Evolutionary conservation across 2,888 invertebrate genomes (phyloP), one percentile per base, ranked within the genome.

Genomic region (Spatulosminthurus flaviceps): DNA sequence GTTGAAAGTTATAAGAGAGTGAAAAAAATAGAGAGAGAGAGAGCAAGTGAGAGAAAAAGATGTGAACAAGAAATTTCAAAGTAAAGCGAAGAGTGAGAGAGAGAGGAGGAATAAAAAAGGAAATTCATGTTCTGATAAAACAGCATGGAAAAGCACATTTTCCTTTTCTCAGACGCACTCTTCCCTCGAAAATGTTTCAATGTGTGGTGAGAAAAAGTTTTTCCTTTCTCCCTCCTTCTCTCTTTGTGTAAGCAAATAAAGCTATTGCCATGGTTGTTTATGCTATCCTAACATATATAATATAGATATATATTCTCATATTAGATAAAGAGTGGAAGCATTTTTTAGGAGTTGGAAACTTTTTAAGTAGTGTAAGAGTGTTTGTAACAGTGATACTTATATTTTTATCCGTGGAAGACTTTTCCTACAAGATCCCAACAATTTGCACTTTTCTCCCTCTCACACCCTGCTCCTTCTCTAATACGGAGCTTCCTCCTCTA

Each of bases 91-190:
- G 43, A n/a, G 61, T 16, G 67, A 16, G 70, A 34, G 51, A 26
- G 22, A 13, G 43, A n/a, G 61, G n/a, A 77, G 26, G 70, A 34
- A 43, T 26, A 26, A 70, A 69, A 69, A 69, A 77, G 77, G 77
- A 51, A 77, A 77, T 77, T 77, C 77, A 77, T 67, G 77, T 77
- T 77, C 77, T 16, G 77, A 69, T 77, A 77, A 77, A 77, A 43
- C n/a, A 67, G 43, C 43, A 77, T 67, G 41, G 75, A 70, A 70
- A 61, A 71, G 61, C 78, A 41, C 61, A 77, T 67, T 69, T 77
- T 24, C 67, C 41, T 42, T 77, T 51, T 77, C 70, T 43, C 77
- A 51, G 67, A 75, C 34, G 0, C 42, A 19, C n/a, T 42, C 19
- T 22, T 64, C 19, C 64, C 13, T 9, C 4, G 24, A 24, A 21